Conservation (phyloP, 2,888 invertebrate species). For the Meloe dianella region DNA sequence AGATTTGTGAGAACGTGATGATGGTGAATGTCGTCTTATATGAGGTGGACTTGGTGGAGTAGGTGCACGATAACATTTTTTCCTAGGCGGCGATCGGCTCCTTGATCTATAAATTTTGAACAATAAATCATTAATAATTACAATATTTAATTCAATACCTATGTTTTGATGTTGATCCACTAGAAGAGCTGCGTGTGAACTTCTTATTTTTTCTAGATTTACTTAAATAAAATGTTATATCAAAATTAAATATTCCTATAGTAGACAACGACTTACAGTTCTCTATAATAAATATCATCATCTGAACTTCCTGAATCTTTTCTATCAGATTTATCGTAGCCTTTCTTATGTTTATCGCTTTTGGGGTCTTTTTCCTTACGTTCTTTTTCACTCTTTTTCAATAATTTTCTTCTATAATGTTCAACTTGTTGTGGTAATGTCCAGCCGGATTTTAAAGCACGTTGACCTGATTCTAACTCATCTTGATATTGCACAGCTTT, state of each 20-base stretch:
- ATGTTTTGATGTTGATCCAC: conserved; percentile 56
- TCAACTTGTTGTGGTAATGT: conserved; percentile 83
- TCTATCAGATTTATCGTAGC: conserved; percentile 55
- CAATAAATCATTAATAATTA: background rate
- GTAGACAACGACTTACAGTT: conserved; percentile 53
- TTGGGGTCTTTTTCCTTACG: conserved; percentile 54
- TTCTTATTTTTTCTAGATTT: conserved; percentile 60
- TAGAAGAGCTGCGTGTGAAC: conserved; percentile 58
- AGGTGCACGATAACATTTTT: conserved; percentile 51
- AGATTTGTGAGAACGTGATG: conserved; percentile 51
- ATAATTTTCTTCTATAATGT: conserved; percentile 86
- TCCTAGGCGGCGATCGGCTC: conserved; percentile 57
- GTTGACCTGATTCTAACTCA: conserved; percentile 87
- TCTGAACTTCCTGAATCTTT: conserved; percentile 49
- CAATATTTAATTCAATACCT: conserved; percentile 49
- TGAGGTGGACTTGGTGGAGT: conserved; percentile 57
- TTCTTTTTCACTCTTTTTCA: conserved; percentile 70
- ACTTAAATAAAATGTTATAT: conserved; percentile 47
- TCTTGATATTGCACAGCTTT: conserved; percentile 96
- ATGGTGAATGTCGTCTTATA: conserved; percentile 56
- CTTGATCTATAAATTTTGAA: conserved; percentile 53
- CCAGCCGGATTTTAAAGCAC: conserved; percentile 75
- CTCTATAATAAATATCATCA: conserved; percentile 57
- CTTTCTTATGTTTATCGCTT: conserved; percentile 54
- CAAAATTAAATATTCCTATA: background rate